These are phyloP conservation scores for Pseudoips prasinana DNA, from an alignment of 2,888 invertebrate genomes.

Conservation along the genomic window DNA sequence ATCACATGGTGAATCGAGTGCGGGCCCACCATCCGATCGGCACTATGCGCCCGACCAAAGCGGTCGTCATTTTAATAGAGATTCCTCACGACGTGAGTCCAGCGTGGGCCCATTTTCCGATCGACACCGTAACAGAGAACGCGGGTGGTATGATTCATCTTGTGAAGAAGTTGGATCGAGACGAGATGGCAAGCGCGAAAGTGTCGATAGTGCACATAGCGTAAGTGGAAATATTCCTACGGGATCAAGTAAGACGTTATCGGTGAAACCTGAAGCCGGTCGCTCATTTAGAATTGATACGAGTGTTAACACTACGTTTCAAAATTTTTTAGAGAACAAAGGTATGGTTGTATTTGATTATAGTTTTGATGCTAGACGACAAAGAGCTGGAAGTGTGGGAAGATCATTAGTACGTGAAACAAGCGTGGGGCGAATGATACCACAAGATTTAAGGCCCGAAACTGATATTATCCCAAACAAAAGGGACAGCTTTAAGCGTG, in stretches of 20 bases:
- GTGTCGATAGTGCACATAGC: constrained; percentile 38
- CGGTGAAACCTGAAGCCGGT: constrained; percentile 47
- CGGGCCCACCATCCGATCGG: constrained; percentile 8
- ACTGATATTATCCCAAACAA: constrained; percentile 11
- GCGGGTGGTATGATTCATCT: constrained; percentile 17
- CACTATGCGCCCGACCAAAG: not conserved
- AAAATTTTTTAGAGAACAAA: constrained; percentile 42
- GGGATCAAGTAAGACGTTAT: constrained; percentile 37
- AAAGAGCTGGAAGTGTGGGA: constrained; percentile 68
- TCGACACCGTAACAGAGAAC: constrained; percentile 28
- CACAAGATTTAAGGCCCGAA: constrained; percentile 7
- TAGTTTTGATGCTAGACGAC: constrained; percentile 50
- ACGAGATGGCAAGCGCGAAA: constrained; percentile 39
- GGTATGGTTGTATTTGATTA: constrained; percentile 38
- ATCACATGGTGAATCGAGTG: constrained; percentile 11
- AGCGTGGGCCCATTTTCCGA: no score
- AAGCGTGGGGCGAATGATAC: constrained; percentile 24
- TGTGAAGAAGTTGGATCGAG: constrained; percentile 33
- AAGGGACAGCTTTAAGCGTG: constrained; percentile 46
- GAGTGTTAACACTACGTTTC: constrained; percentile 62
- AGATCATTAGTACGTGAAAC: constrained; percentile 41
- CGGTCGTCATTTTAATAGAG: no score
- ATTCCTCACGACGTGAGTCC: no score
- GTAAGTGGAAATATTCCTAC: constrained; percentile 23
- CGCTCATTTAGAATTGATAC: constrained; percentile 65